Evolutionary conservation across 2,888 invertebrate genomes (phyloP).

Genomic region (Rhagonycha fulva): DNA sequence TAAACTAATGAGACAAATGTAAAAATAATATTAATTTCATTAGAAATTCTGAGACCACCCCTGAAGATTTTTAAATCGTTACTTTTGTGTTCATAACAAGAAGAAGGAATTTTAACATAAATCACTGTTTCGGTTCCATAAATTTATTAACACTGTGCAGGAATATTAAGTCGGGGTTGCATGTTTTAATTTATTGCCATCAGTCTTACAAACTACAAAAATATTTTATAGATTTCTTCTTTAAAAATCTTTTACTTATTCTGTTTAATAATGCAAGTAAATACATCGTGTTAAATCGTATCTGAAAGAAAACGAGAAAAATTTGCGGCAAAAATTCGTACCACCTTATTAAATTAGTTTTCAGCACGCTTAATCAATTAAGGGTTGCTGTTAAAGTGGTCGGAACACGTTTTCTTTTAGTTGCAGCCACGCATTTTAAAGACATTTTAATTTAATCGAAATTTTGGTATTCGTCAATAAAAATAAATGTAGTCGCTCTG

Average conservation of each 20-base stretch:
- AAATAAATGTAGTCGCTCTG: not conserved
- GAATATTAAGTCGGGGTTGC: not conserved
- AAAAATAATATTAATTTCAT: not conserved
- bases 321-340: not conserved
- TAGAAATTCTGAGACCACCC: not conserved
- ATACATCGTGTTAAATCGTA: not conserved
- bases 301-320: not conserved
- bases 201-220: not conserved
- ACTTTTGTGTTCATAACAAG: not conserved
- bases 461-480: not conserved
- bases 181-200: not conserved
- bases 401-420: not conserved
- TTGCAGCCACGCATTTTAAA: not conserved
- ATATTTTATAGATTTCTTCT: not conserved
- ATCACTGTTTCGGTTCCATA: not conserved
- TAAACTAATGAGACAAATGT: not conserved
- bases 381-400: not conserved
- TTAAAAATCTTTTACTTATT: not conserved
- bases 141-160: not conserved
- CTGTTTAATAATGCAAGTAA: not conserved
- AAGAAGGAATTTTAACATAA: not conserved
- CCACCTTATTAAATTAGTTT: not conserved
- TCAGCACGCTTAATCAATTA: not conserved
- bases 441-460: not conserved
- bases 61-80: not conserved